Base-by-base conservation (phyloP, 2,113 vertebrate species). In the Elaphurus davidianus region DNA sequence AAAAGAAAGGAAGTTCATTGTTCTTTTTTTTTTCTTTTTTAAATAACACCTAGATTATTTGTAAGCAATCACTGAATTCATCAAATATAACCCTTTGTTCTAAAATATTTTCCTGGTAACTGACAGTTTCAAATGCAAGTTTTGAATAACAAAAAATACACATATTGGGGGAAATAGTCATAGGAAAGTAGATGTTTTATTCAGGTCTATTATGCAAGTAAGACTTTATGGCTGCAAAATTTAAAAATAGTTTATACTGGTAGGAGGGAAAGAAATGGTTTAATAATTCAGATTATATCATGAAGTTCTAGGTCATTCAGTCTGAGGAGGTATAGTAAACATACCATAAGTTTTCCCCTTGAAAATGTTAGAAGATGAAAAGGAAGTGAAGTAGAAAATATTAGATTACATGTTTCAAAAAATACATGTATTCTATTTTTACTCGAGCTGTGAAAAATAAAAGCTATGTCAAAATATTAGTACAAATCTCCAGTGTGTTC, bases 301-400 rank as follows among this genome's bases (percentile, higher is more conserved):
- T 33, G 50, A 13, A 57, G 55, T 94, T 94, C 71, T 78, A 83
- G 50, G 23, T 79, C 36, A 83, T 33, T 64, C 2, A 9, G 13
- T 90, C 36, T 78, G 50, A 87, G 47, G 84, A 96, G 45, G 5
- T 82, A 55, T 9, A 62, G 52, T 62, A 96, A 97, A 71, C 2
- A 86, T 45, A 84, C 9, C 25, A 45, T 17, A 33, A 4, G 17
- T 62, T 90, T 7, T 2, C 7, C 8, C 54, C 25, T 21, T 52
- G 11, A 82, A 88, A 60, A 60, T 67, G 11, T 55, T 91, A 92
- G 11, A 76, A 87, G 93, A 87, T 62, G 47, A 83, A 86, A 94
- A 95, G 86, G 27, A 95, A 76, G 36, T 87, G 54, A 94, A 84
- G 79, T 55, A 97, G 87, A 94, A 94, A 97, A 92, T 64, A 92